phyloP scores from a whole-genome alignment of 2,888 invertebrate genomes.

The Megastigmus dorsalis region DNA sequence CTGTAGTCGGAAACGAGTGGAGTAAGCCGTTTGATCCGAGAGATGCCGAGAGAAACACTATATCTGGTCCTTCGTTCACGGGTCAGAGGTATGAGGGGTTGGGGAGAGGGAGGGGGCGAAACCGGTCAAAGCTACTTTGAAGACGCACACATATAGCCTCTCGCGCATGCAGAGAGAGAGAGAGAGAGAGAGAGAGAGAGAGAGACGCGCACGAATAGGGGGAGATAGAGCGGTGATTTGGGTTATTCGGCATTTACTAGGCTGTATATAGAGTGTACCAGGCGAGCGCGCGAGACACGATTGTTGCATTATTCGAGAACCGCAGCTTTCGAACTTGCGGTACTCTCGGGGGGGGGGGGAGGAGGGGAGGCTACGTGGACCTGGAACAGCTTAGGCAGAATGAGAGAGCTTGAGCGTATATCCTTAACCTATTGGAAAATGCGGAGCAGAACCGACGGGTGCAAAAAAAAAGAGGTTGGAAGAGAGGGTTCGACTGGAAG shows the following conservation, averaged over 20 bases:
- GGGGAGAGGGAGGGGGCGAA: not conserved
- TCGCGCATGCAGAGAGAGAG: not conserved
- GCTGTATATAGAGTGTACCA: no score
- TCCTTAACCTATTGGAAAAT: conserved; percentile 5
- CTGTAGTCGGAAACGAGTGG: conserved; percentile 7
- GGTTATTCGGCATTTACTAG: conserved; percentile 23
- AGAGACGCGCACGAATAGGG: not conserved
- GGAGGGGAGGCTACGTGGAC: no score
- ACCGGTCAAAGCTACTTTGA: conserved; percentile 31
- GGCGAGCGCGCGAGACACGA: conserved; percentile 63
- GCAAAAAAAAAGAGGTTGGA: conserved; percentile 14
- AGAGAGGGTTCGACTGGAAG: conserved; percentile 22
- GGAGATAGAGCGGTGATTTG: conserved; percentile 1
- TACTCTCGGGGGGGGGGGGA: not conserved
- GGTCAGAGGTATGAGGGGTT: not conserved
- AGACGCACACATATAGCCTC: conserved; percentile 18
- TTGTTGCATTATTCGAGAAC: conserved; percentile 72
- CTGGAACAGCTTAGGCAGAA: no score
- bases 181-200: no score
- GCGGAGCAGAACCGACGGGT: not conserved
- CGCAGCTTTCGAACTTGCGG: conserved; percentile 71
- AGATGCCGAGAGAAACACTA: not conserved
- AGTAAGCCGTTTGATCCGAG: conserved; percentile 43
- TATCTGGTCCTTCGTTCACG: not conserved
- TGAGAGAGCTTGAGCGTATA: not conserved